Conservation (phyloP, 1,140 invertebrate species). For the Bemisia tabaci region DNA sequence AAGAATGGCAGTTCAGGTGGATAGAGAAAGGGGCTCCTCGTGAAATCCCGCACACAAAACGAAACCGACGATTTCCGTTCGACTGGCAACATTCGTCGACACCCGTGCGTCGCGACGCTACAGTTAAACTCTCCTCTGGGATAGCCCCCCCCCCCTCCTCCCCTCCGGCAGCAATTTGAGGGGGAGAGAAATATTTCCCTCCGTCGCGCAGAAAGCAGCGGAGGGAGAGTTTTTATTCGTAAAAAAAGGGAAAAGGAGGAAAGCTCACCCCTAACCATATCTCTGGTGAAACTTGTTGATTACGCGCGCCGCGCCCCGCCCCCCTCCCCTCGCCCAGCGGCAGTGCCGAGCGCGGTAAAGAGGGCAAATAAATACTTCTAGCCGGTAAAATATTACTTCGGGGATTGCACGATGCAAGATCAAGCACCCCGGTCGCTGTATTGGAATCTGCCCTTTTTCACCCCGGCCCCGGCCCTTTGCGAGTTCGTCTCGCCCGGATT, state of each 20-base stretch:
- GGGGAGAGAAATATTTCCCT: neutral
- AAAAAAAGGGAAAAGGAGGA: neutral
- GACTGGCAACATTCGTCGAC: too few species aligned
- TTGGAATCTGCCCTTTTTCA: neutral
- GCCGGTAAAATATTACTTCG: neutral
- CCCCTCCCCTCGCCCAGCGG: neutral
- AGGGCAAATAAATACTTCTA: neutral
- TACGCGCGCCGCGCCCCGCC: neutral
- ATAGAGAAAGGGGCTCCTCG: too few species aligned
- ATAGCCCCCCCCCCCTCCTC: too few species aligned
- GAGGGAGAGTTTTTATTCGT: neutral
- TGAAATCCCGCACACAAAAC: too few species aligned
- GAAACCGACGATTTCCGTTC: too few species aligned
- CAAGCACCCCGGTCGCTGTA: neutral
- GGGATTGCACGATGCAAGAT: neutral
- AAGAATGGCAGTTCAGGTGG: too few species aligned
- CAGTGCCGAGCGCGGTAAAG: too few species aligned
- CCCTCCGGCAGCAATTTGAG: too few species aligned
- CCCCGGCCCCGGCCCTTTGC: too few species aligned
- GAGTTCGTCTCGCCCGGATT: too few species aligned
- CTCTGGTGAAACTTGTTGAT: neutral
- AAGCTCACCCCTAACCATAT: neutral
- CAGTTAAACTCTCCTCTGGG: too few species aligned
- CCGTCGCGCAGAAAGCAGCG: neutral
- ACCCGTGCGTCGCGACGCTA: too few species aligned